These are phyloP conservation scores for Acleris holmiana DNA, from an alignment of 2,888 invertebrate genomes.

Conservation along the genomic window DNA sequence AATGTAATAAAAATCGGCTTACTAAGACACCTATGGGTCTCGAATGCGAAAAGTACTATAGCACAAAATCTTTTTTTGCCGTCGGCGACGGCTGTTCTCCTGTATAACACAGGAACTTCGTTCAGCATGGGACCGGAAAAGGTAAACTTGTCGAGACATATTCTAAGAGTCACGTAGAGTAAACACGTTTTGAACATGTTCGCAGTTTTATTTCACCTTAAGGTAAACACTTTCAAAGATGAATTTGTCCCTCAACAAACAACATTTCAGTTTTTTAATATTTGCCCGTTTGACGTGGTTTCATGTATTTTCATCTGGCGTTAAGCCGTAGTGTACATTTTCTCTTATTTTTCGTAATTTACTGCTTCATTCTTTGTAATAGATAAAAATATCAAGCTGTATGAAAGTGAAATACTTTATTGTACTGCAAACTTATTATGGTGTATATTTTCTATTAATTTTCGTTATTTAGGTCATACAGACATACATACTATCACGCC, in stretches of 20 bases:
- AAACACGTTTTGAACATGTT: constrained; percentile 68
- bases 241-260: constrained; percentile 71
- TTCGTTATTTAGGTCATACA: no score
- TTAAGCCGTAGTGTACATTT: constrained; percentile 14
- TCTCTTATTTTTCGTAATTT: constrained; percentile 2
- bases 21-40: constrained; percentile 64
- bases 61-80: constrained; percentile 46
- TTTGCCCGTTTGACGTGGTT: constrained; percentile 25
- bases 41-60: constrained; percentile 60
- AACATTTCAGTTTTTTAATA: constrained; percentile 59
- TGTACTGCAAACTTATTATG: no score
- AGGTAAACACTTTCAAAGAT: constrained; percentile 74
- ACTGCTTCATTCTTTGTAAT: background rate
- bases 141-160: constrained; percentile 57
- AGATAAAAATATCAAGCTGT: background rate
- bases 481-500: no score
- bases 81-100: constrained; percentile 24
- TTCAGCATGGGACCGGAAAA: constrained; percentile 54
- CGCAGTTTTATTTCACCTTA: constrained; percentile 73
- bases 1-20: constrained; percentile 81
- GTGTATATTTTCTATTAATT: no score
- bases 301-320: constrained; percentile 23
- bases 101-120: constrained; percentile 42
- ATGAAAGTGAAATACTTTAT: no score
- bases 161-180: constrained; percentile 59